phyloP scores from a whole-genome alignment of 2,113 vertebrate genomes.

The Nannospalax galili region DNA sequence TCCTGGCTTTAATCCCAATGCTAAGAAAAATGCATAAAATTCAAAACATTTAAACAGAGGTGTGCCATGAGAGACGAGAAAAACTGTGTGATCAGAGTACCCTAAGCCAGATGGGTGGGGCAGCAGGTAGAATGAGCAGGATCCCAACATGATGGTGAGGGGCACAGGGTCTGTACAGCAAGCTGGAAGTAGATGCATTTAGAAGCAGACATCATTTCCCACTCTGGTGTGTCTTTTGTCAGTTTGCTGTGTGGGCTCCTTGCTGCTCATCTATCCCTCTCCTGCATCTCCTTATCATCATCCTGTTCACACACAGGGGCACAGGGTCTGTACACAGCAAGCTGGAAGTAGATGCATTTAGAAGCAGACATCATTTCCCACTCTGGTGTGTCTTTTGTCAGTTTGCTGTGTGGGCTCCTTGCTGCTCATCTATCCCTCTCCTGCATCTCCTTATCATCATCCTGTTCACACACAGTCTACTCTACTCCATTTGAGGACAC shows the following conservation, averaged over 20 bases:
- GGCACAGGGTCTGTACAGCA: rapidly evolving
- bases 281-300: too few relatives aligned
- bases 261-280: background rate
- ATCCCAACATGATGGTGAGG: background rate
- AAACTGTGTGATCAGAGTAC: rapidly evolving
- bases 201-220: background rate
- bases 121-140: too few relatives aligned
- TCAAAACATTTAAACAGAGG: background rate
- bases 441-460: too few relatives aligned
- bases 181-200: background rate
- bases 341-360: background rate
- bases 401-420: rapidly evolving
- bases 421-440: background rate
- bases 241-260: rapidly evolving
- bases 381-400: rapidly evolving
- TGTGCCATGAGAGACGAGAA: background rate
- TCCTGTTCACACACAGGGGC: too few relatives aligned
- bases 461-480: background rate
- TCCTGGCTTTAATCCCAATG: background rate
- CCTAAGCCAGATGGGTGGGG: background rate
- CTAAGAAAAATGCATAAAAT: background rate
- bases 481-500: background rate
- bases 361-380: background rate
- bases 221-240: rapidly evolving
- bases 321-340: rapidly evolving